Evolutionary conservation across 2,888 invertebrate genomes (phyloP), one percentile per base, ranked within the genome.

Genomic region (Lasioglossum morio): DNA sequence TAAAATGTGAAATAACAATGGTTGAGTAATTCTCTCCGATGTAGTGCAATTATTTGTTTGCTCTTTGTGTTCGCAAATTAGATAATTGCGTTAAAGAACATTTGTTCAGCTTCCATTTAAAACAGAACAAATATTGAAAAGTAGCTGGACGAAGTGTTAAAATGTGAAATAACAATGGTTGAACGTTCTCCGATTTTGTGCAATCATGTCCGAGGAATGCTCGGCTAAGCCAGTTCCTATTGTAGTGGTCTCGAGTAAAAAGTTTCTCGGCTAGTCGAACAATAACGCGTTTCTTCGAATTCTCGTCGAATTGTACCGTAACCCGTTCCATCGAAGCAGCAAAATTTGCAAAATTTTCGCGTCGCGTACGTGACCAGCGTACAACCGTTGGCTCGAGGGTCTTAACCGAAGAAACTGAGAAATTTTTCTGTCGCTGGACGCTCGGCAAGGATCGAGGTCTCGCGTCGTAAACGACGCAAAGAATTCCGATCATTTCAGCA

Each of bases 401-500:
- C 23, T 23, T n/a, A 23, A 69, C 69, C 69, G 69, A 66, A 34
- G 66, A 53, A 66, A 34, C 66, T 16, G 19, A 8, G 34, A 2
- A 46, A 66, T 66, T 66, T 66, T 66, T 66, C 66, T 34, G 66
- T 66, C 37, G 69, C 2, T n/a, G 10, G 3, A 37, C 69, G 69
- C 19, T 69, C 69, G 34, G 10, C 37, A 10, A 23, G 69, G 37
- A 69, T 69, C 69, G 69, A 37, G 40, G 72, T 72, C 43, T 43
- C 43, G 23, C n/a, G 43, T 72, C 72, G 43, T 72, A n/a, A 72
- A 43, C 40, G 43, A 77, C 27, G 66, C 27, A 4, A 69, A 34
- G 69, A 69, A 69, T 69, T 34, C 69, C 37, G 69, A 69, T 37
- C 37, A 34, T 69, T 69, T 69, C 66, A 37, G 69, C 34, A 69